Percentiles rank a stretch among this genome's conserved stretches.
These are phyloP conservation scores for Drosophila helvetica DNA, from an alignment of 2,888 invertebrate genomes.

Conservation along the genomic window DNA sequence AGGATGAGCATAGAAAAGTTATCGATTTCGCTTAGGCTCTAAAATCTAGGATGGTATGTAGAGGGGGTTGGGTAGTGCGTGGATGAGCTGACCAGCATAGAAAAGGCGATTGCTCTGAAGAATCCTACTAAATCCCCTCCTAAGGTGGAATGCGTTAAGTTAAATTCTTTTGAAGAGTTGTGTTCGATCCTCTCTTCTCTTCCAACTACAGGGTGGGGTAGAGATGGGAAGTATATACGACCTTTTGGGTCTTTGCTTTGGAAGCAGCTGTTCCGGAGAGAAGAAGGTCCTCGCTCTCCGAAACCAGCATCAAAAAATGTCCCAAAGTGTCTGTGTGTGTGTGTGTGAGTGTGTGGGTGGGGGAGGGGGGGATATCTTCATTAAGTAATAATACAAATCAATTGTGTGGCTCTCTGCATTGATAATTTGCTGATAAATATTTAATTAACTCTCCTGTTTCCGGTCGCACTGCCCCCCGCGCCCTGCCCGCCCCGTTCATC, in stretches of 20 bases:
- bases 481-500: no score
- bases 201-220: not conserved
- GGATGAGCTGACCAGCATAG: no score
- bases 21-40: no score
- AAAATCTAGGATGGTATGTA: no score
- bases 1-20: no score
- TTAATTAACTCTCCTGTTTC: constrained; percentile 38
- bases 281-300: not conserved
- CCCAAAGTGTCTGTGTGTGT: not conserved
- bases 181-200: no score
- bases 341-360: no score
- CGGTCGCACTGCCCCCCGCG: not conserved
- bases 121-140: no score
- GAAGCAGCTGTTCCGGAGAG: not conserved
- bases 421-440: constrained; percentile 46
- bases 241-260: not conserved
- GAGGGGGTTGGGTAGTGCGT: no score
- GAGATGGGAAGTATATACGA: not conserved
- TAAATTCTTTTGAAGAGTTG: no score
- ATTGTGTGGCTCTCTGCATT: constrained; percentile 38
- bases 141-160: no score
- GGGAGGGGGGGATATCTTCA: constrained; percentile 19
- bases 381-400: constrained; percentile 50
- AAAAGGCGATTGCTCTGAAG: no score
- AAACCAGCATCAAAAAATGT: not conserved